A percentile compares a stretch with the other conserved stretches of the same genome.
These are phyloP conservation scores for Drosophila tani DNA, from an alignment of 1,140 invertebrate species.

Conservation along the genomic window DNA sequence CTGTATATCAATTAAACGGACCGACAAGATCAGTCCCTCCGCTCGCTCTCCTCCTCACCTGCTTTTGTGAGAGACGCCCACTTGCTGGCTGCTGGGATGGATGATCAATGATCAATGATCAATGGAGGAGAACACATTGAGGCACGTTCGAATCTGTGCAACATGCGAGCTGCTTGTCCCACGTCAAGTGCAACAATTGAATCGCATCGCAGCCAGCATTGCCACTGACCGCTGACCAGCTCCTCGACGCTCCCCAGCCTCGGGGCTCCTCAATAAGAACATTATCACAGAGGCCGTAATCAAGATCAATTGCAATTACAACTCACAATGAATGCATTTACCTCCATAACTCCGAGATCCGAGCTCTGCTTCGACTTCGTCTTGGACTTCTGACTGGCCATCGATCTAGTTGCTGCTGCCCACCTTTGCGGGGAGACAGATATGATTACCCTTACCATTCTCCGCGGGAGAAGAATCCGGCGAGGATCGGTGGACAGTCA, in stretches of 20 bases:
- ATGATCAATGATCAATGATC: conserved; percentile 59
- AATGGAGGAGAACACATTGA: conserved; percentile 53
- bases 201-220: conserved; percentile 38
- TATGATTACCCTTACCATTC: conserved; percentile 52
- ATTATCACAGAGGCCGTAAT: conserved; percentile 79
- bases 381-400: conserved; percentile 34
- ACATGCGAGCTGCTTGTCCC: conserved; percentile 54
- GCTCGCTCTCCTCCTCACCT: not conserved
- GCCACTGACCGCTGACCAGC: conserved; percentile 37
- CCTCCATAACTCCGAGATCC: conserved; percentile 49
- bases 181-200: conserved; percentile 57
- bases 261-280: conserved; percentile 62
- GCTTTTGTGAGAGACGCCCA: conserved; percentile 44
- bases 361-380: conserved; percentile 1
- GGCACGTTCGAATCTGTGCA: conserved; percentile 47
- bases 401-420: conserved; percentile 65
- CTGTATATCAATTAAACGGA: conserved; percentile 84
- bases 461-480: conserved; percentile 1
- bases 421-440: conserved; percentile 57
- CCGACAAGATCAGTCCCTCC: conserved; percentile 38
- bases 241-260: conserved; percentile 10
- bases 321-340: conserved; percentile 82
- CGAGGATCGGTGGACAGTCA: conserved; percentile 12
- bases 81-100: conserved; percentile 17
- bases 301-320: conserved; percentile 85